Percentiles rank a stretch among this genome's conserved stretches.
These are phyloP conservation scores for Silurus asotus DNA, from an alignment of 2,113 vertebrate species.

Conservation along the genomic window DNA sequence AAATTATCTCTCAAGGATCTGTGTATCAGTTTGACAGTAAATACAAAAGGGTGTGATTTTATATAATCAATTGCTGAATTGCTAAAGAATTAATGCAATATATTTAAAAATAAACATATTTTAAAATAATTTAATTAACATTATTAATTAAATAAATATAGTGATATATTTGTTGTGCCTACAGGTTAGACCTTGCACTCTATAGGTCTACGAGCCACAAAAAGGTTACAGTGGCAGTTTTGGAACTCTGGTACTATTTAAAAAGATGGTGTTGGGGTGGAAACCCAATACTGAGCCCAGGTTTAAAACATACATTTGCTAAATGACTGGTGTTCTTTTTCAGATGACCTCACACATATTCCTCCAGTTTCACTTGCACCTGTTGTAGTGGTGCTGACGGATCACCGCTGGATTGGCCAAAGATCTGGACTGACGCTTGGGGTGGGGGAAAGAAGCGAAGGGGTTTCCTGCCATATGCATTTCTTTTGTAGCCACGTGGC, in stretches of 20 bases:
- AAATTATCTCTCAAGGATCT: neutral
- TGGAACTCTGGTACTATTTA: conserved; percentile 34
- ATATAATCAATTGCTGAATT: too few relatives aligned
- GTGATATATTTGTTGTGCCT: neutral
- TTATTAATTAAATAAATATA: neutral
- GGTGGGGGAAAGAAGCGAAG: neutral
- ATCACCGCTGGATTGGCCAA: conserved; percentile 30
- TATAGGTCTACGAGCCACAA: neutral
- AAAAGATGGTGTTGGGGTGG: conserved; percentile 53
- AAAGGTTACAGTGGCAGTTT: neutral
- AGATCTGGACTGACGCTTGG: neutral
- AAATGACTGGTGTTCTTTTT: conserved; percentile 58
- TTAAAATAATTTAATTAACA: neutral
- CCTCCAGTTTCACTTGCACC: conserved; percentile 60
- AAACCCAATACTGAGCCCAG: conserved; percentile 43
- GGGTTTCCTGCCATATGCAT: conserved; percentile 32
- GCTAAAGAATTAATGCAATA: neutral
- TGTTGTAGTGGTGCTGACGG: conserved; percentile 60
- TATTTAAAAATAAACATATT: neutral
- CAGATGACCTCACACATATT: conserved; percentile 52
- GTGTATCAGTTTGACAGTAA: neutral
- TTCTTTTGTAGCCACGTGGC: conserved; percentile 28
- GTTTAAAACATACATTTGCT: conserved; percentile 53
- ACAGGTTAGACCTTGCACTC: neutral
- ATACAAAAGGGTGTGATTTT: neutral